Percentiles rank a stretch among this genome's conserved stretches.
Evolutionary conservation across 2,797 vertebrate genomes (phyloP).

Genomic region (Molossus molossus): DNA sequence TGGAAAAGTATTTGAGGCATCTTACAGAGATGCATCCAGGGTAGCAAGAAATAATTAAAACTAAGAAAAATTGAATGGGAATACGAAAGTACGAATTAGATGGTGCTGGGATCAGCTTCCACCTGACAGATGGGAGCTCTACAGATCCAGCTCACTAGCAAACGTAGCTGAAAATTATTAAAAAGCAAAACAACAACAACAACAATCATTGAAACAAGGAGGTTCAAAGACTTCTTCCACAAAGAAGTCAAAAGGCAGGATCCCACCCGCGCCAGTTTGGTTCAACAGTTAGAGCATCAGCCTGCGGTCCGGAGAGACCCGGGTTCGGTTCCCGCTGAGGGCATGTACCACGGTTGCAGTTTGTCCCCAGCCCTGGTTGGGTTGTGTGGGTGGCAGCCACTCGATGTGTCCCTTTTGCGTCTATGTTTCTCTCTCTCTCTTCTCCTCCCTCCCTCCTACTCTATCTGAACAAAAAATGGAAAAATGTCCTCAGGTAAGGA

Average conservation of each 20-base stretch:
- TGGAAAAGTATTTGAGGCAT: constrained; percentile 47
- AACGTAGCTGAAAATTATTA: neutral
- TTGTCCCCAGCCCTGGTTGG: too few relatives aligned
- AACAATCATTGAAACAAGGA: neutral
- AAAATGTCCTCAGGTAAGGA: too few relatives aligned
- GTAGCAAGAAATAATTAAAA: constrained; percentile 45
- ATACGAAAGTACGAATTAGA: constrained; percentile 5
- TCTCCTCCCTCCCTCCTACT: too few relatives aligned
- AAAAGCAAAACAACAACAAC: neutral
- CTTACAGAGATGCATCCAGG: constrained; percentile 16
- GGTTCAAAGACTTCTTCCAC: neutral
- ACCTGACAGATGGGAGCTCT: neutral
- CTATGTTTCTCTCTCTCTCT: too few relatives aligned
- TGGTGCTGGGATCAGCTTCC: neutral
- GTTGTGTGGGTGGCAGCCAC: too few relatives aligned
- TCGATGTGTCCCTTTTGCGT: too few relatives aligned
- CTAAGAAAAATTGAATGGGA: constrained; percentile 37
- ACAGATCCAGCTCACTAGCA: constrained; percentile 8
- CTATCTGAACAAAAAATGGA: too few relatives aligned
- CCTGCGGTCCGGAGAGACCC: too few relatives aligned
- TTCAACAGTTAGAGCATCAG: too few relatives aligned
- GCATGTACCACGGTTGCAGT: too few relatives aligned
- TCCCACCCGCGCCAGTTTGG: too few relatives aligned
- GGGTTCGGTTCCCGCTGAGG: too few relatives aligned
- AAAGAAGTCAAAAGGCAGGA: neutral